Evolutionary conservation across 2,888 invertebrate species (phyloP).

Genomic region (Acanthosoma haemorrhoidale): DNA sequence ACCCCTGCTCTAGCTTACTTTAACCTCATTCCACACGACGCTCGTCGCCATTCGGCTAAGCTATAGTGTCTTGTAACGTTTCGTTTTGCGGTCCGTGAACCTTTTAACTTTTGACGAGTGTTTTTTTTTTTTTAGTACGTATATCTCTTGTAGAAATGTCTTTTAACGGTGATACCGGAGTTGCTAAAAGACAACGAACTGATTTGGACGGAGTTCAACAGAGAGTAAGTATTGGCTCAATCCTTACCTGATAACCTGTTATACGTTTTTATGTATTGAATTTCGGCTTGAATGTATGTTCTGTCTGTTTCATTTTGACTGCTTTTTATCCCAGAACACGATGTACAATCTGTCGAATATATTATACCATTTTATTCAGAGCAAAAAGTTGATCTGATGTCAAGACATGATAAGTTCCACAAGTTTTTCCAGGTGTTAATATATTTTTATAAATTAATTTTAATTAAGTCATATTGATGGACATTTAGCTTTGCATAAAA

Average conservation of each 20-base stretch:
- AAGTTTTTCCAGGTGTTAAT: background rate
- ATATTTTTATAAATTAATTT: background rate
- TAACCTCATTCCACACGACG: conserved; percentile 25
- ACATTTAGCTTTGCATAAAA: background rate
- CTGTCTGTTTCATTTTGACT: background rate
- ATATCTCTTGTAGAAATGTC: conserved; percentile 44
- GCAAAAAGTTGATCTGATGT: no score
- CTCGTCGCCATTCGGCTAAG: conserved; percentile 24
- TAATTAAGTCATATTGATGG: conserved; percentile 26
- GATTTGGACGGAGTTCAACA: conserved; percentile 34
- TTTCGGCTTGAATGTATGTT: background rate
- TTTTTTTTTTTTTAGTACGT: background rate
- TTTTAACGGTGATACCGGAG: conserved; percentile 51
- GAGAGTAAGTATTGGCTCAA: conserved; percentile 30
- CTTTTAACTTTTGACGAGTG: background rate
- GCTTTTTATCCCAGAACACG: background rate
- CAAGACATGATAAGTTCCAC: no score
- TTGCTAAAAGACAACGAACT: conserved; percentile 48
- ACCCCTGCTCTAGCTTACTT: conserved; percentile 9
- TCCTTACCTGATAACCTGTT: conserved; percentile 5
- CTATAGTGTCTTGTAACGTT: background rate
- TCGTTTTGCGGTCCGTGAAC: background rate
- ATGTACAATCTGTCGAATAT: no score
- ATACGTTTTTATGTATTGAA: background rate
- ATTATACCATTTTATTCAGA: no score